Evolutionary conservation across 2,797 vertebrate genomes (phyloP).

Genomic region (Coregonus suidteri): DNA sequence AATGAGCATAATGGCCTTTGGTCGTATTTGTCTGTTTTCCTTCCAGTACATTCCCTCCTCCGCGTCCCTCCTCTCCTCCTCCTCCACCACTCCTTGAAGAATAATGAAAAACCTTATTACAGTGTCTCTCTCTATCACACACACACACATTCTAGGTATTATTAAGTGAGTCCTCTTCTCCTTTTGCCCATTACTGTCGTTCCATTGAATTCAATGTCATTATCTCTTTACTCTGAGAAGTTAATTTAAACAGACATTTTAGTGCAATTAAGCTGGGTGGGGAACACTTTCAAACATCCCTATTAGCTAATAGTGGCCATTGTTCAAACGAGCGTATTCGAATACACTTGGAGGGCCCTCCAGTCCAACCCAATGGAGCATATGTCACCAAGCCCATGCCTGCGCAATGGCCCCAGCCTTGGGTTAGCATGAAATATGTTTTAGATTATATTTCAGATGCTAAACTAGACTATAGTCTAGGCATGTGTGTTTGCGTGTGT

Average conservation of each 20-base stretch:
- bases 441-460: conserved; percentile 50
- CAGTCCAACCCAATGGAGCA: conserved; percentile 50
- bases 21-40: no score
- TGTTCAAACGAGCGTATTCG: conserved; percentile 69
- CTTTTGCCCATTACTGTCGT: background rate
- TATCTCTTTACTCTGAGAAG: conserved; percentile 67
- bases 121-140: background rate
- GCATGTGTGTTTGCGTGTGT: conserved; percentile 7
- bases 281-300: conserved; percentile 72
- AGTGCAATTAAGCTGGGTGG: conserved; percentile 74
- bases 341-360: conserved; percentile 58
- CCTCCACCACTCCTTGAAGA: conserved; percentile 11
- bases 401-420: conserved; percentile 57
- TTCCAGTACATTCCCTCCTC: no score
- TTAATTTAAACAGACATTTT: conserved; percentile 78
- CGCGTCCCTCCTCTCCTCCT: no score
- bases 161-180: background rate
- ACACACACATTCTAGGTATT: no score
- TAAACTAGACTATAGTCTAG: conserved; percentile 9
- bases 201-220: conserved; percentile 52
- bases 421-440: conserved; percentile 42
- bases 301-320: conserved; percentile 74
- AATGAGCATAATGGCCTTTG: no score
- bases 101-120: no score
- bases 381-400: conserved; percentile 45